Percentiles rank a stretch among this genome's conserved stretches.
Evolutionary conservation across 2,113 vertebrate species (phyloP).

Genomic region (Sinocyclocheilus anshuiensis): DNA sequence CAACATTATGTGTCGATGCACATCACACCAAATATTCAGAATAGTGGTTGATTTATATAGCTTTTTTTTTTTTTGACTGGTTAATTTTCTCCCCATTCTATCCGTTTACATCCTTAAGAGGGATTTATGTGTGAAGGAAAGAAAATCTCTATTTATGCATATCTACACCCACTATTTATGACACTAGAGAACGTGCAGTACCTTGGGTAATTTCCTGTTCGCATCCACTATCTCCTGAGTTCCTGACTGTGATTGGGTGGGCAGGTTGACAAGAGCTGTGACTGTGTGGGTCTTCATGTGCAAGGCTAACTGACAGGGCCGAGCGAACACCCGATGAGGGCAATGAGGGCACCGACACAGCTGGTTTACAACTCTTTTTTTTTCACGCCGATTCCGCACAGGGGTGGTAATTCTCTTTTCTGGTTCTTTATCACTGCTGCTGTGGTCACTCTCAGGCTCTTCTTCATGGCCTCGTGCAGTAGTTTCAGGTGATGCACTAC

Average conservation of each 20-base stretch:
- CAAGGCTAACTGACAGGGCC: slow-evolving; percentile 4
- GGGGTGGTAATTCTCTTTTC: background rate
- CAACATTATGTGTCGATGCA: background rate
- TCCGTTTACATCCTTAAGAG: background rate
- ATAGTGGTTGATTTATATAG: background rate
- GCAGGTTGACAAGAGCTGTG: too few species aligned
- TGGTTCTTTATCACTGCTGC: slow-evolving; percentile 17
- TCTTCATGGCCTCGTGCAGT: background rate
- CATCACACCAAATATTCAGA: background rate
- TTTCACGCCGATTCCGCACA: background rate
- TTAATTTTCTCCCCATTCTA: background rate
- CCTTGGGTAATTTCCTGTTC: slow-evolving; percentile 4
- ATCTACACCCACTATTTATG: background rate
- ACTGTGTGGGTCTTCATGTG: slow-evolving; percentile 12
- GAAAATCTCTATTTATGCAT: background rate
- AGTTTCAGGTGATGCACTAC: slow-evolving; percentile 1
- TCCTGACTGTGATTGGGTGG: background rate
- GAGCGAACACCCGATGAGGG: background rate
- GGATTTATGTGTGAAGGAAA: background rate
- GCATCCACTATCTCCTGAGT: background rate
- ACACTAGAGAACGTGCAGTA: slow-evolving; percentile 10
- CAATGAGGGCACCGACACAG: slow-evolving; percentile 40
- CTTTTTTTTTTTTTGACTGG: background rate
- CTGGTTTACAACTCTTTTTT: slow-evolving; percentile 11
- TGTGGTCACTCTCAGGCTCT: slow-evolving; percentile 35